Evolutionary conservation across 2,113 vertebrate genomes (phyloP).

Genomic region (Nothocercus nigrocapillus): DNA sequence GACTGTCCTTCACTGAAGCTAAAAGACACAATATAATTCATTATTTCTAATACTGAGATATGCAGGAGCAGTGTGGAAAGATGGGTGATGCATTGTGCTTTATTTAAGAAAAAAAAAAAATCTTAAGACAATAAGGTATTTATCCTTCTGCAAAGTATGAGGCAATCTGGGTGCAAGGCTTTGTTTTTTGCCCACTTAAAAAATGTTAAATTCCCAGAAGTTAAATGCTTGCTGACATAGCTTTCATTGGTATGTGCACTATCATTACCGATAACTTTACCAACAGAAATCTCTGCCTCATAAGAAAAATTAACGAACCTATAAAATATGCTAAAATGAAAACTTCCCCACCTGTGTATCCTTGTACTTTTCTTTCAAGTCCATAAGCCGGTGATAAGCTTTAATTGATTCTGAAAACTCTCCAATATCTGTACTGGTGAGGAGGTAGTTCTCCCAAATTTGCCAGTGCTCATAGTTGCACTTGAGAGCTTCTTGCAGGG

Average conservation of each 20-base stretch:
- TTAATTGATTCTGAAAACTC: slow-evolving; percentile 92
- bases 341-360: slow-evolving; percentile 86
- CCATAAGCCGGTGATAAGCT: slow-evolving; percentile 96
- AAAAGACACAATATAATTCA: background rate
- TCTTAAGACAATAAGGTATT: background rate
- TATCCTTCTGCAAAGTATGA: background rate
- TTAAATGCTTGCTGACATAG: background rate
- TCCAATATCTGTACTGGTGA: slow-evolving; percentile 90
- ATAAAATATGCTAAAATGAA: background rate
- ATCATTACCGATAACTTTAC: background rate
- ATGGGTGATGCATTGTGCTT: background rate
- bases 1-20: background rate
- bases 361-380: slow-evolving; percentile 91
- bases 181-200: background rate
- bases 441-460: slow-evolving; percentile 98
- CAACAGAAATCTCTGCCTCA: background rate
- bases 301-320: background rate
- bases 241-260: background rate
- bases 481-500: slow-evolving; percentile 94
- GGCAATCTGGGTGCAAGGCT: background rate
- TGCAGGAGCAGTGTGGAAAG: background rate
- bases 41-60: background rate
- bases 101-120: background rate
- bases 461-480: slow-evolving; percentile 99
- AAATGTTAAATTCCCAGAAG: background rate